Conservation (phyloP, 2,888 invertebrate species). For the Bibio marci region DNA sequence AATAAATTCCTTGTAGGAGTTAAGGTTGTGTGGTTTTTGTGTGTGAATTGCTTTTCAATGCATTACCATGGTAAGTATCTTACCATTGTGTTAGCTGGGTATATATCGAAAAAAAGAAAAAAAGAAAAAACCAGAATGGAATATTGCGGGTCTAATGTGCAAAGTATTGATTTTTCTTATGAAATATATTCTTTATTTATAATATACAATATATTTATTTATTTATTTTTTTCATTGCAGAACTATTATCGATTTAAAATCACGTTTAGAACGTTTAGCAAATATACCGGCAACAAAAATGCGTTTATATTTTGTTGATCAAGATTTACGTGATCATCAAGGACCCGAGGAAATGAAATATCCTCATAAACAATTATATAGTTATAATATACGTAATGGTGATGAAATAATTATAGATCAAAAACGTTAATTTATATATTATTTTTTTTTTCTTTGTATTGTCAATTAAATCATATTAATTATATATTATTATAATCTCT, state of each 20-base stretch:
- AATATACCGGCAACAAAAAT: constrained; percentile 71
- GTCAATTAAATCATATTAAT: no score
- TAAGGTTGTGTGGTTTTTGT: no score
- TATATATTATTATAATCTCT: no score
- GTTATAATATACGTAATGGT: constrained; percentile 76
- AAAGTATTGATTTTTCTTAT: neutral
- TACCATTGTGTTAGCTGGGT: no score
- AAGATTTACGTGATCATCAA: constrained; percentile 49
- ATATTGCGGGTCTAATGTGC: neutral
- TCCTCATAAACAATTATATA: constrained; percentile 76
- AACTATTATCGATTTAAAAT: constrained; percentile 67
- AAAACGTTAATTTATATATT: constrained; percentile 37
- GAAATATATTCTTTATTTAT: neutral
- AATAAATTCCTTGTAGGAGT: no score
- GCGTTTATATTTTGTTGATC: constrained; percentile 79
- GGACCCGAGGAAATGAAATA: constrained; percentile 82
- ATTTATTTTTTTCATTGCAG: constrained; percentile 26
- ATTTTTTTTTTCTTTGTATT: no score
- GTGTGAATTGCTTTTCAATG: no score
- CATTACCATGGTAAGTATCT: no score
- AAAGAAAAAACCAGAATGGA: no score
- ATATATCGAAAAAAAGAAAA: no score
- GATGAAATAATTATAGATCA: constrained; percentile 83
- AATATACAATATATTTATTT: no score
- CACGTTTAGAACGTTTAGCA: constrained; percentile 59